Evolutionary conservation across 1,140 invertebrate species (phyloP).

Genomic region (Drosophila rhopaloa): DNA sequence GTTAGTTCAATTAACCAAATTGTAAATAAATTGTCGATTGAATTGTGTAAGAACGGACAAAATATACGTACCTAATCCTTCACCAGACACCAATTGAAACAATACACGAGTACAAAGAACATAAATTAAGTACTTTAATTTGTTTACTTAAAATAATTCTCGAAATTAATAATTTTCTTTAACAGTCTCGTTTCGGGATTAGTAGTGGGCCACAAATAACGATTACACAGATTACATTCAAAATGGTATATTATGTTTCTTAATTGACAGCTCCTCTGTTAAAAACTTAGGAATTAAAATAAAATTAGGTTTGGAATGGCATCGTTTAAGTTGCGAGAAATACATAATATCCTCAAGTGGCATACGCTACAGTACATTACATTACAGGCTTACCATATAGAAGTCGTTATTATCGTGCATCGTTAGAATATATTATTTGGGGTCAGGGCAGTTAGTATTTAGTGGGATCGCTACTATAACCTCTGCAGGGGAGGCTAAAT

Average conservation of each 20-base stretch:
- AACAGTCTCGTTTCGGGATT: slow-evolving; percentile 62
- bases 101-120: slow-evolving; percentile 38
- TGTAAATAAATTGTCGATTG: slow-evolving; percentile 54
- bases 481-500: slow-evolving; percentile 16
- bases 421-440: slow-evolving; percentile 17
- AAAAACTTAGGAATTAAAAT: slow-evolving; percentile 33
- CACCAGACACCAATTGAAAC: slow-evolving; percentile 5
- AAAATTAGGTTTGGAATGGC: slow-evolving; percentile 67
- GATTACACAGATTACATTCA: slow-evolving; percentile 9
- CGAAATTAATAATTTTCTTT: slow-evolving; percentile 47
- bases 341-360: slow-evolving; percentile 25
- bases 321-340: slow-evolving; percentile 64
- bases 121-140: slow-evolving; percentile 65
- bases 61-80: not conserved
- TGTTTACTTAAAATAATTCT: slow-evolving; percentile 38
- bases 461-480: slow-evolving; percentile 21
- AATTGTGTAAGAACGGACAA: not conserved
- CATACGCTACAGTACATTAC: slow-evolving; percentile 45
- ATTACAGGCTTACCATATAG: slow-evolving; percentile 46
- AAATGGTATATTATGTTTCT: slow-evolving; percentile 16
- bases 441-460: slow-evolving; percentile 27
- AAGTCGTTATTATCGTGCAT: slow-evolving; percentile 47
- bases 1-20: slow-evolving; percentile 51
- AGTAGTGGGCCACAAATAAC: slow-evolving; percentile 20
- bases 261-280: slow-evolving; percentile 57